phyloP scores from a whole-genome alignment of 2,113 vertebrate species.

The Sorex araneus region DNA sequence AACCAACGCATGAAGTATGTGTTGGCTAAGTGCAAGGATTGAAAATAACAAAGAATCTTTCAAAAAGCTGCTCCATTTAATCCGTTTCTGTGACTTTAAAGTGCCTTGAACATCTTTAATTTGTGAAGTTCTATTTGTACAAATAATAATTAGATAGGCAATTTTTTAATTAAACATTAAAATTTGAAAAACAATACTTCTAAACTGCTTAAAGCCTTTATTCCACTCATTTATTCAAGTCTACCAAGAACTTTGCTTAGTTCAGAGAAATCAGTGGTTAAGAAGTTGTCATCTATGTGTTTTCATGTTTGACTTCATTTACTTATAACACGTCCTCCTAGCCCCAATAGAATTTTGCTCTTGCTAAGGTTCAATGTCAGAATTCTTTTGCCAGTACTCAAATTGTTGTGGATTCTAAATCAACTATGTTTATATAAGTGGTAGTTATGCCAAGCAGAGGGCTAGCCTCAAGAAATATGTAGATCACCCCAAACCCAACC shows the following conservation, averaged over 20 bases:
- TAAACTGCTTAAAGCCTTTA: background rate
- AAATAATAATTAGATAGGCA: constrained; percentile 31
- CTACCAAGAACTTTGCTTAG: background rate
- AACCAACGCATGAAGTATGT: background rate
- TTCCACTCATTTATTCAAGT: constrained; percentile 14
- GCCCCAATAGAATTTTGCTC: background rate
- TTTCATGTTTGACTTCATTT: too few relatives aligned
- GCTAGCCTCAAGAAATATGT: constrained; percentile 40
- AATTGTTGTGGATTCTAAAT: constrained; percentile 32
- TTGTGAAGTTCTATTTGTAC: constrained; percentile 20
- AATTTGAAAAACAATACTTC: constrained; percentile 19
- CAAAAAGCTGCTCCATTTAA: background rate
- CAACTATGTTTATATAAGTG: constrained; percentile 39
- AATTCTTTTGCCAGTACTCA: background rate
- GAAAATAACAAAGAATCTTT: constrained; percentile 10
- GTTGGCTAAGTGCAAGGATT: background rate
- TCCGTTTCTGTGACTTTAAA: background rate
- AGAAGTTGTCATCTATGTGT: constrained; percentile 17
- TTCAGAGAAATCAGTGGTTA: background rate
- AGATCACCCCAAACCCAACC: background rate
- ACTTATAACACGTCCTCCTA: background rate
- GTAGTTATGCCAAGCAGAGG: constrained; percentile 10
- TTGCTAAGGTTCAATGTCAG: background rate
- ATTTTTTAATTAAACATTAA: constrained; percentile 48
- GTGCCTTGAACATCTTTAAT: background rate